These are phyloP conservation scores for Gymnorhina tibicen DNA, from an alignment of 2,113 vertebrate genomes.

Conservation along the genomic window DNA sequence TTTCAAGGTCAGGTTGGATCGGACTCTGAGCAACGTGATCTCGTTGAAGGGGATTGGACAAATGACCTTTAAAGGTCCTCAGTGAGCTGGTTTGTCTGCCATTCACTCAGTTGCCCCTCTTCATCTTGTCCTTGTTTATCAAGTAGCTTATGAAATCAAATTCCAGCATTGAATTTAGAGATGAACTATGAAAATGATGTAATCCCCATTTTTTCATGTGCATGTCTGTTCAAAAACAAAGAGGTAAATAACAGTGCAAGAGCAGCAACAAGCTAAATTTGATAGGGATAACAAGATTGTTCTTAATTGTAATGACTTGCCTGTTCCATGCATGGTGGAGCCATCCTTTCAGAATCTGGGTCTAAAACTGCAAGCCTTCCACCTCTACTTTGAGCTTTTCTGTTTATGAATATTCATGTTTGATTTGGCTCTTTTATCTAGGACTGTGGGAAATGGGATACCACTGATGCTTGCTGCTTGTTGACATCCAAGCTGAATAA, in stretches of 20 bases:
- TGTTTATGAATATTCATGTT: not conserved
- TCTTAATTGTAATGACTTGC: not conserved
- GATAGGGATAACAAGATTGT: not conserved
- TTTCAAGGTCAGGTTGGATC: accelerated
- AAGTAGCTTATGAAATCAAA: not conserved
- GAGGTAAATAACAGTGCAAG: not conserved
- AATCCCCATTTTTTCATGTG: not conserved
- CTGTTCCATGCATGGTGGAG: not conserved
- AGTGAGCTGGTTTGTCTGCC: not conserved
- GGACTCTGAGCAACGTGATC: not conserved
- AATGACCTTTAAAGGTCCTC: not conserved
- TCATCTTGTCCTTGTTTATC: not conserved
- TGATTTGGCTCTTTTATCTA: not conserved
- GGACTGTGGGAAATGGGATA: not conserved
- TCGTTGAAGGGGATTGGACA: not conserved
- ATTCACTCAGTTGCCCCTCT: not conserved
- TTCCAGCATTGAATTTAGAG: not conserved
- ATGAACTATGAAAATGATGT: not conserved
- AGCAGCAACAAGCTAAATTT: not conserved
- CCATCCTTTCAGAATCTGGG: not conserved
- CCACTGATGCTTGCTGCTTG: not conserved
- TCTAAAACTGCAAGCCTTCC: not conserved
- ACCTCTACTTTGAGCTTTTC: not conserved
- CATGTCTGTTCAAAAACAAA: not conserved
- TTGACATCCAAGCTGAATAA: not conserved